Conservation (phyloP, 2,888 invertebrate genomes). For the Torymus tubicola region DNA sequence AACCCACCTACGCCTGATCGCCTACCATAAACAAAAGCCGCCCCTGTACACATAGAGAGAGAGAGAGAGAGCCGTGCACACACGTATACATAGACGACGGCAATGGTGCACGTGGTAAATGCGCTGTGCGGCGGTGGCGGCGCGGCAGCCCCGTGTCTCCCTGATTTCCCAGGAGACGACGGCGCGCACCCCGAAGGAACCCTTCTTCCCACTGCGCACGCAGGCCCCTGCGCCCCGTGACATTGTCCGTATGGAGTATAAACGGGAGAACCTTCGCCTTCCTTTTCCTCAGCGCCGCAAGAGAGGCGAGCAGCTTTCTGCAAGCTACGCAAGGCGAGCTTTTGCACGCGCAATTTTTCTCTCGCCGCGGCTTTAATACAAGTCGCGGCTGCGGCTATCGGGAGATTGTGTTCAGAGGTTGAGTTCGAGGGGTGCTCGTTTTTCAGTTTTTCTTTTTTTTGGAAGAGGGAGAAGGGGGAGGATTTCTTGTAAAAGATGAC, state of each 20-base stretch:
- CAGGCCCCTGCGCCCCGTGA: constrained; percentile 29
- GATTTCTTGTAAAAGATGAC: too few species aligned
- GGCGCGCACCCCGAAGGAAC: constrained; percentile 47
- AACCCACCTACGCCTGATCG: not conserved
- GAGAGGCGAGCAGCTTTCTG: not conserved
- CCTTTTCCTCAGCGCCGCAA: not conserved
- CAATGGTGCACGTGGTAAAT: constrained; percentile 54
- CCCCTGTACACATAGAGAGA: not conserved
- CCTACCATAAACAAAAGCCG: constrained; percentile 36
- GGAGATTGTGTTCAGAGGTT: too few species aligned
- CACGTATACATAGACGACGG: too few species aligned
- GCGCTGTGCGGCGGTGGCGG: constrained; percentile 56
- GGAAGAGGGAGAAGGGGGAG: too few species aligned
- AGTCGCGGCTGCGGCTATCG: too few species aligned
- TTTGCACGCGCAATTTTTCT: too few species aligned
- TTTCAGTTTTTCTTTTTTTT: too few species aligned
- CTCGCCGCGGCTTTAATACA: too few species aligned
- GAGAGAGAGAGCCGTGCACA: too few species aligned
- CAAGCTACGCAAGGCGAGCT: too few species aligned
- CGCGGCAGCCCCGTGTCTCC: constrained; percentile 65
- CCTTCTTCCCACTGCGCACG: constrained; percentile 19
- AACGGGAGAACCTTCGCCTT: not conserved
- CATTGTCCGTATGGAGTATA: not conserved
- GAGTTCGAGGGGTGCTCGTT: too few species aligned
- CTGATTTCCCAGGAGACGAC: constrained; percentile 72